These are phyloP conservation scores for Macrophya annulata DNA, from an alignment of 2,888 invertebrate species.

Conservation along the genomic window DNA sequence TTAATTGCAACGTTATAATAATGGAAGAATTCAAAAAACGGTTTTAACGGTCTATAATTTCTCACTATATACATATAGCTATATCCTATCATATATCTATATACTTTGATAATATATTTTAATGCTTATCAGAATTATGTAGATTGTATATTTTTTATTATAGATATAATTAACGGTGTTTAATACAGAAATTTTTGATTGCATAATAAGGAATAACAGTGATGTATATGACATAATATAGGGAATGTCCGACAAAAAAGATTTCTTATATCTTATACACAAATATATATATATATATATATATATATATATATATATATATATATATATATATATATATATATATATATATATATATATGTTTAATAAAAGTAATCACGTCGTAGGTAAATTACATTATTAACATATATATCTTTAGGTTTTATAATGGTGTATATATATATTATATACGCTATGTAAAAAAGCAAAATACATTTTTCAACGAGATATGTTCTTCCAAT, in stretches of 20 bases:
- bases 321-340: too few relatives aligned
- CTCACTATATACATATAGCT: not conserved
- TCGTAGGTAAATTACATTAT: constrained; percentile 2
- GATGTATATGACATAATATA: not conserved
- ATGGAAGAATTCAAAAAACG: not conserved
- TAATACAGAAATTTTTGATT: not conserved
- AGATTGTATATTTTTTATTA: not conserved
- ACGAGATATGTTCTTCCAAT: constrained; percentile 53
- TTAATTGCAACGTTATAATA: not conserved
- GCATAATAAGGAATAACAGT: not conserved
- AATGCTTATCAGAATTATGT: not conserved
- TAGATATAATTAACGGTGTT: not conserved
- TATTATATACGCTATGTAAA: constrained; percentile 19
- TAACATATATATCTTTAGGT: constrained; percentile 1
- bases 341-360: too few relatives aligned
- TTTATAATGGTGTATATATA: constrained; percentile 8
- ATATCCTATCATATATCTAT: too few relatives aligned
- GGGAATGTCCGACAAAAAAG: not conserved
- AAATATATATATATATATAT: not conserved
- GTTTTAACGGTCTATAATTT: not conserved
- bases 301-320: too few relatives aligned
- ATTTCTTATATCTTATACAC: not conserved
- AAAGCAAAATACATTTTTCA: constrained; percentile 50
- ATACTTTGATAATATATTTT: too few relatives aligned
- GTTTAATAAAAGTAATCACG: not conserved